Percentiles rank a stretch among this genome's conserved stretches.
Evolutionary conservation across 1,140 invertebrate genomes (phyloP).

Genomic region (Schlechtendalia chinensis): DNA sequence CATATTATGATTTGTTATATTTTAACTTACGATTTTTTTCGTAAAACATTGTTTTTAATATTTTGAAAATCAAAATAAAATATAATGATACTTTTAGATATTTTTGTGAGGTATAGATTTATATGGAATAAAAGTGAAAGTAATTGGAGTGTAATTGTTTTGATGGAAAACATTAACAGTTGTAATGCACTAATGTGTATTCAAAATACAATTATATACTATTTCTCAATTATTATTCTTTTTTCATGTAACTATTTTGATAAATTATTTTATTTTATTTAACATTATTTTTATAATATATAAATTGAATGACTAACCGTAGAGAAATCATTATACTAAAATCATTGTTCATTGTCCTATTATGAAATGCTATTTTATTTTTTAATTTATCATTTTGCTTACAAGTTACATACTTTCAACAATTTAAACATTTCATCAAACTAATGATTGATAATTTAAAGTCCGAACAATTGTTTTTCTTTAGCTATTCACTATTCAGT

Average conservation of each 20-base stretch:
- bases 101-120: not conserved
- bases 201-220: not conserved
- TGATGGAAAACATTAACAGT: not conserved
- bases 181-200: not conserved
- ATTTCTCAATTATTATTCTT: not conserved
- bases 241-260: not conserved
- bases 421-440: constrained; percentile 1
- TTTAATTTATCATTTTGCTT: not conserved
- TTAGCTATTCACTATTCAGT: not conserved
- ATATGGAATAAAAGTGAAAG: not conserved
- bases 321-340: not conserved
- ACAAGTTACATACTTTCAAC: not conserved
- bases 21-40: no score
- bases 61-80: no score
- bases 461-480: not conserved
- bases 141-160: not conserved
- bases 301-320: not conserved
- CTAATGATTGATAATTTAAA: not conserved
- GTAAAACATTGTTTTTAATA: no score
- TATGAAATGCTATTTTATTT: not conserved
- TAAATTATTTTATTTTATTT: not conserved
- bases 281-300: not conserved
- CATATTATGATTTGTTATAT: no score
- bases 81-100: not conserved
- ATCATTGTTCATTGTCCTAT: not conserved